Evolutionary conservation across 2,888 invertebrate genomes (phyloP).

Genomic region (Oasisia sp.): DNA sequence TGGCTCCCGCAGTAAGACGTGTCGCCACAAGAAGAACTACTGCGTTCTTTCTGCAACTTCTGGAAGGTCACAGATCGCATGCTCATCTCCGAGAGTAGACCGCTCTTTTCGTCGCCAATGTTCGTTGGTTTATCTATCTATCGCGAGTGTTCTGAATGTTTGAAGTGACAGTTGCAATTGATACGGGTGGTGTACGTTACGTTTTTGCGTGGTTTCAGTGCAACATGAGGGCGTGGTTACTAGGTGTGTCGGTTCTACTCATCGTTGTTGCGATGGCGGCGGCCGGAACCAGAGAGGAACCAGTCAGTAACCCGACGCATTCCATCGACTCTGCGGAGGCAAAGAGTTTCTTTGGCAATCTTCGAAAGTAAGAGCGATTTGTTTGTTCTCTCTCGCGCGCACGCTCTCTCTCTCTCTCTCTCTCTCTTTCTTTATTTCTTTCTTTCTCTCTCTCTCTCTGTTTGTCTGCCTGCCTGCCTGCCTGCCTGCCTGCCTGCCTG

Average conservation of each 20-base stretch:
- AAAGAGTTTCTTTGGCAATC: slow-evolving; percentile 4
- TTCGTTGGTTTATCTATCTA: neutral
- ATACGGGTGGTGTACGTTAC: neutral
- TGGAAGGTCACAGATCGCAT: neutral
- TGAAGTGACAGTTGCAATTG: neutral
- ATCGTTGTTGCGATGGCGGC: neutral
- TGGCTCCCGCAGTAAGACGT: neutral
- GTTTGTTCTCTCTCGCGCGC: neutral
- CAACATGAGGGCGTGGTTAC: neutral
- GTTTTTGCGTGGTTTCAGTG: neutral
- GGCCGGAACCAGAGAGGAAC: neutral
- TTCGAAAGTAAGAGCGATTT: slow-evolving; percentile 6
- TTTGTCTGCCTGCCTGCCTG: too few relatives aligned
- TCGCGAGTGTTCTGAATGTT: neutral
- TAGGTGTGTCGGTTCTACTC: neutral
- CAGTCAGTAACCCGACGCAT: neutral
- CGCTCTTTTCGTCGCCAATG: neutral
- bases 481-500: too few relatives aligned
- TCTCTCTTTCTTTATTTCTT: too few relatives aligned
- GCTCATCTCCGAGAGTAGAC: neutral
- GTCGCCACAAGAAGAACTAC: neutral
- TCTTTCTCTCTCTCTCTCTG: too few relatives aligned
- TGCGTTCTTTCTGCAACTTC: neutral
- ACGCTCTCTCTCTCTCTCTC: too few relatives aligned
- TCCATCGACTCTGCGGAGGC: neutral